Conservation (phyloP, 2,888 invertebrate genomes). For the Linyphia triangularis region DNA sequence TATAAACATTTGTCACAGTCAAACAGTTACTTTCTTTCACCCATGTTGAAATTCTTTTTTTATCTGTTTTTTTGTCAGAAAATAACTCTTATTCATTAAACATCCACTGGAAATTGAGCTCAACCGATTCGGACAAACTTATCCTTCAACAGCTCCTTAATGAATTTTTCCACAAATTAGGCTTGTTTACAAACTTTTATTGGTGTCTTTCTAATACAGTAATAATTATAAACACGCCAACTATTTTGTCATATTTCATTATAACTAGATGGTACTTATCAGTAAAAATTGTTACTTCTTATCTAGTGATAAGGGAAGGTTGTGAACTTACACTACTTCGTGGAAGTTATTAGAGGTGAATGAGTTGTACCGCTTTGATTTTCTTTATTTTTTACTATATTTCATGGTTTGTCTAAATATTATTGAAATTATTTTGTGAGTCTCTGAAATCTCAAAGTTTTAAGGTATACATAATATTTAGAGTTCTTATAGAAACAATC, state of each 20-base stretch:
- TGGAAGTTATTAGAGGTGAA: too few relatives aligned
- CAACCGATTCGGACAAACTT: not conserved
- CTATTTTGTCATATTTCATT: not conserved
- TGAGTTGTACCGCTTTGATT: too few relatives aligned
- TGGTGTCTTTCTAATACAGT: not conserved
- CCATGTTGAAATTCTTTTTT: not conserved
- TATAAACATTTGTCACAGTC: not conserved
- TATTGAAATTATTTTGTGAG: too few relatives aligned
- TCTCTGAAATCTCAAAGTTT: too few relatives aligned
- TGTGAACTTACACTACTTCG: too few relatives aligned
- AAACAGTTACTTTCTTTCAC: not conserved
- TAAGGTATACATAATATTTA: too few relatives aligned
- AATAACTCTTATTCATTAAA: not conserved
- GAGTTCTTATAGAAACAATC: too few relatives aligned
- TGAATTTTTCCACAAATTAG: not conserved
- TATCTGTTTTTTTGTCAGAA: not conserved
- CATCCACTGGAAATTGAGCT: too few relatives aligned
- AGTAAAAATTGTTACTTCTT: not conserved
- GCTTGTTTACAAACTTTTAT: not conserved
- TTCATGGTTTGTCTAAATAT: too few relatives aligned
- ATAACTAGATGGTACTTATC: not conserved
- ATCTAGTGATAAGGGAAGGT: conserved; percentile 10
- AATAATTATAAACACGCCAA: conserved; percentile 29
- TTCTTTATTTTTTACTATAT: too few relatives aligned
- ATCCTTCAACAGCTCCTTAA: conserved; percentile 12